Conservation (phyloP, 1,140 invertebrate genomes). For the Heterodera schachtii region DNA sequence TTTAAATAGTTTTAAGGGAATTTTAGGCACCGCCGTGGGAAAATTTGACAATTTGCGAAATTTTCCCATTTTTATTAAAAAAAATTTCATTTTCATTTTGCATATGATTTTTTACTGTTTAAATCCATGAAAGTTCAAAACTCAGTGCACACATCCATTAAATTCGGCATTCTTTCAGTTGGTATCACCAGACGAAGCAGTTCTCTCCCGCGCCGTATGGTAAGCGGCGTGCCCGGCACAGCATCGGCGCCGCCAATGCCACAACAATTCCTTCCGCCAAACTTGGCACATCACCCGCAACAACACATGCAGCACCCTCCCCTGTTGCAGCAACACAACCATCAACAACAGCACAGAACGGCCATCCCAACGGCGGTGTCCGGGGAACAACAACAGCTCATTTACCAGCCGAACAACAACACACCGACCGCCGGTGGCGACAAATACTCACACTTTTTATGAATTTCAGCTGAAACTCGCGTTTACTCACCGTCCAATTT, state of each 20-base stretch:
- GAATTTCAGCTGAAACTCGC: too few species aligned
- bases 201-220: slow-evolving; percentile 21
- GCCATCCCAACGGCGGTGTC: neutral
- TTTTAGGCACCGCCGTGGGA: too few species aligned
- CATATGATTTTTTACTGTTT: too few species aligned
- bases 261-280: neutral
- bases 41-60: too few species aligned
- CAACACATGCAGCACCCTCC: neutral
- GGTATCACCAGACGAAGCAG: slow-evolving; percentile 19
- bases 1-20: too few species aligned
- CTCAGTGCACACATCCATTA: neutral
- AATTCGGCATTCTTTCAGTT: neutral
- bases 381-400: neutral
- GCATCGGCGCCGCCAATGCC: neutral
- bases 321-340: neutral
- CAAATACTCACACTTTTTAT: neutral
- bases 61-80: too few species aligned
- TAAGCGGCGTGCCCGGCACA: neutral
- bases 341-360: neutral
- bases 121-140: neutral
- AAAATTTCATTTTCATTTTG: too few species aligned
- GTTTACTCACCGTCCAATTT: too few species aligned
- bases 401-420: neutral
- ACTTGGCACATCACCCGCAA: neutral
- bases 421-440: neutral